Evolutionary conservation across 2,797 vertebrate species (phyloP).

Genomic region (Esox masquinongy): DNA sequence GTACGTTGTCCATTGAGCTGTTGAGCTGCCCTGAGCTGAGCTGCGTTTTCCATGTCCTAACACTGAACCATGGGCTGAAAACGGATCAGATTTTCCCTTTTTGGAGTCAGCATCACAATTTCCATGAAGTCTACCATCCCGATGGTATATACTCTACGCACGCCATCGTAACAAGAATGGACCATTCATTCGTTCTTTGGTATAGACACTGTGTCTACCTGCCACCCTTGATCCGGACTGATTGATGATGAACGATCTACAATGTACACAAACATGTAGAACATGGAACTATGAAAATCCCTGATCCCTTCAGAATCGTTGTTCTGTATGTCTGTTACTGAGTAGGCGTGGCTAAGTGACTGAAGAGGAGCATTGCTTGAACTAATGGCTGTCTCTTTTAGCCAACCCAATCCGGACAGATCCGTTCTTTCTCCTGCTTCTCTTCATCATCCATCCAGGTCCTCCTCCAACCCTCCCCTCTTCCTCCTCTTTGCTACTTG

Average conservation of each 20-base stretch:
- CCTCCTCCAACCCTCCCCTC: no score
- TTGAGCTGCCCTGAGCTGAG: background rate
- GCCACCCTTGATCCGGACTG: background rate
- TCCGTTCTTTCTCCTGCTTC: no score
- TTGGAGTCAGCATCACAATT: slow-evolving; percentile 24
- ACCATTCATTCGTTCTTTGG: no score
- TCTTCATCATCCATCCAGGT: background rate
- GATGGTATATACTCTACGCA: background rate
- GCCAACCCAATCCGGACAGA: no score
- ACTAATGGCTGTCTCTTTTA: no score
- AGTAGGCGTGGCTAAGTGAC: no score
- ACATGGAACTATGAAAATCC: no score
- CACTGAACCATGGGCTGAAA: slow-evolving; percentile 17
- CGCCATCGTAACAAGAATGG: no score
- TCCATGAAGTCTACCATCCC: slow-evolving; percentile 21
- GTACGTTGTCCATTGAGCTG: background rate
- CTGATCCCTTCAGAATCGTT: no score
- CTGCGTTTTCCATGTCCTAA: slow-evolving; percentile 16
- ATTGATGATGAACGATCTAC: background rate
- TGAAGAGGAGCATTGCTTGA: no score
- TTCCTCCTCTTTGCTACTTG: background rate
- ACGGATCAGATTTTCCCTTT: slow-evolving; percentile 36
- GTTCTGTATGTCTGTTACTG: no score
- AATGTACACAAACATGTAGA: no score
- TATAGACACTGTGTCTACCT: background rate